Evolutionary conservation across 2,888 invertebrate species (phyloP), one percentile per base, ranked within the genome.

Genomic region (Chirona hameri): DNA sequence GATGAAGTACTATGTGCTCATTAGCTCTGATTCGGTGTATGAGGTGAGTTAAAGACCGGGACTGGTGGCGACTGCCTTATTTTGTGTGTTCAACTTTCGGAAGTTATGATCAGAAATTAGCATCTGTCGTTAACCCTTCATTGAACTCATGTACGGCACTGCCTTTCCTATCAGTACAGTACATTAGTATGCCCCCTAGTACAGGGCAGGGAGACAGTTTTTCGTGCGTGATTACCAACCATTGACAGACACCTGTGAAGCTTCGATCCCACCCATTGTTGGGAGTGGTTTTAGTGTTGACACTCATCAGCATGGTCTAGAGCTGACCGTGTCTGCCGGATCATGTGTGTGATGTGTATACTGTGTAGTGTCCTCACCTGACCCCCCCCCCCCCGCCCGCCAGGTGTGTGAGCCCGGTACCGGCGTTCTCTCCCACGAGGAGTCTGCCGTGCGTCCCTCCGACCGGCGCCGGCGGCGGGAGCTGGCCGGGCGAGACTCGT

Each of bases 21-120:
- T 90, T 81, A 89, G 89, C 84, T 88, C 88, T 0, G 90, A 89
- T 85, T 89, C 89, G 5, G 88, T 89, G 2, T 89, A 90, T 84
- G 89, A 90, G 85, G 89, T 76, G 46, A 76, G 76, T 18, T 39
- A 39, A 39, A 39, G 39, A 39, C 39, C 39, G 39, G 7, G 39
- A 7, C 2, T 39, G 39, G 4, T 39, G 7, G 39, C 7, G 39
- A 7, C 39, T 39, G 39, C 7, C 39, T 39, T 39, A 2, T 39
- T 39, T 39, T 39, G 39, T 39, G 39, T 39, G 4, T 39, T 39
- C 7, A 39, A 39, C 39, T 39, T 39, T 7, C n/a, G n/a, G 39
- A 39, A 5, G 2, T 39, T 39, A 5, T 39, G 2, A 39, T 39
- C 39, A 39, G 2, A 39, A 39, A 39, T 39, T 39, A 5, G 39